Percentiles rank a stretch among this genome's conserved stretches.
These are phyloP conservation scores for Clanis bilineata DNA, from an alignment of 2,888 invertebrate species.

Conservation along the genomic window DNA sequence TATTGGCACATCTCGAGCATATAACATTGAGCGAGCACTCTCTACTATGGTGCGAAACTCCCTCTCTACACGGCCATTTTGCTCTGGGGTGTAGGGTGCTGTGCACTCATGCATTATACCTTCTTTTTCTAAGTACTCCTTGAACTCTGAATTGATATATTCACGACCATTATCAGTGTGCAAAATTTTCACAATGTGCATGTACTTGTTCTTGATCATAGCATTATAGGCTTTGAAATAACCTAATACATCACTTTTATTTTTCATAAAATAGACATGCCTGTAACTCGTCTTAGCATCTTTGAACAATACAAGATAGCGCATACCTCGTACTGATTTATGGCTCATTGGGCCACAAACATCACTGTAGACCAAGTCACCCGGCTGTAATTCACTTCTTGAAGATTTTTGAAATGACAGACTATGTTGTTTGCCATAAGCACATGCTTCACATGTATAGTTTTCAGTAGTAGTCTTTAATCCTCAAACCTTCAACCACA, in stretches of 20 bases:
- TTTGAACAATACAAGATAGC: conserved; percentile 33
- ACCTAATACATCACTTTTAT: not conserved
- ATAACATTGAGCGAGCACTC: conserved; percentile 32
- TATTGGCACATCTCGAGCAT: conserved; percentile 28
- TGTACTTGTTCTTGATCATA: conserved; percentile 26
- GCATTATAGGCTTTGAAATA: not conserved
- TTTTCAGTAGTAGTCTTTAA: conserved; percentile 13
- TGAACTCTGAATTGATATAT: conserved; percentile 25
- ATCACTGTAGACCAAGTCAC: conserved; percentile 22
- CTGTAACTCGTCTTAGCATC: not conserved
- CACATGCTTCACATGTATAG: conserved; percentile 27
- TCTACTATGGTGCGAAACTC: conserved; percentile 39
- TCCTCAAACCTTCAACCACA: conserved; percentile 21
- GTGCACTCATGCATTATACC: no score
- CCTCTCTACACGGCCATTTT: conserved; percentile 39
- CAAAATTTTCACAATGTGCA: conserved; percentile 18
- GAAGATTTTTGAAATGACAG: conserved; percentile 20
- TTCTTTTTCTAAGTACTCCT: no score
- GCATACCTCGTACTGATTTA: conserved; percentile 23
- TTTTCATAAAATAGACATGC: not conserved
- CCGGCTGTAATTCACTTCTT: conserved; percentile 11
- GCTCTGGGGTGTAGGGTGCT: conserved; percentile 36
- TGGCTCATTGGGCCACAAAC: conserved; percentile 27
- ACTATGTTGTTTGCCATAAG: conserved; percentile 21
- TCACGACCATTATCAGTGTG: conserved; percentile 29